These are phyloP conservation scores for Solenopsis fugax DNA, from an alignment of 1,140 invertebrate species.

Conservation along the genomic window DNA sequence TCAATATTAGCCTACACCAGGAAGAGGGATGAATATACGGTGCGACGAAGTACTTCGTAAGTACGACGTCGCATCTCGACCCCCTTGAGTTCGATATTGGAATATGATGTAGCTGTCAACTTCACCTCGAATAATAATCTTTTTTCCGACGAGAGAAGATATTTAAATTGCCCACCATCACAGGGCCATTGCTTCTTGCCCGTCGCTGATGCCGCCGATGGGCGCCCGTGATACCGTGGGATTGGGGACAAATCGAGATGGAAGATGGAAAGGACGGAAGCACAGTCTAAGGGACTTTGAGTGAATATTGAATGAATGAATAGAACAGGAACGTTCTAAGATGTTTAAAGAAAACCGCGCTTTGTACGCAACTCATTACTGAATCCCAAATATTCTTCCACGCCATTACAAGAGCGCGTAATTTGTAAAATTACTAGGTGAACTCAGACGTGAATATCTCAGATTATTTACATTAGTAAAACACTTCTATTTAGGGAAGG, in stretches of 20 bases:
- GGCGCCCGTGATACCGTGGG: slow-evolving; percentile 58
- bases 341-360: slow-evolving; percentile 54
- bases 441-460: slow-evolving; percentile 22
- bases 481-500: slow-evolving; percentile 16
- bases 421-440: slow-evolving; percentile 48
- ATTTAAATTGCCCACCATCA: slow-evolving; percentile 77
- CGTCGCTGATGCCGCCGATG: slow-evolving; percentile 58
- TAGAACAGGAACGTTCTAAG: slow-evolving; percentile 40
- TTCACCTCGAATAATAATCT: slow-evolving; percentile 78
- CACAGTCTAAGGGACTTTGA: slow-evolving; percentile 65
- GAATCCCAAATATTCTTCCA: slow-evolving; percentile 46
- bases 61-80: slow-evolving; percentile 58
- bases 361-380: slow-evolving; percentile 42
- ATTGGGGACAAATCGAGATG: slow-evolving; percentile 69
- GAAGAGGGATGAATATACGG: slow-evolving; percentile 48
- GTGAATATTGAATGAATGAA: slow-evolving; percentile 78
- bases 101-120: slow-evolving; percentile 76
- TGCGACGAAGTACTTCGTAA: slow-evolving; percentile 33
- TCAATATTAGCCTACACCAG: slow-evolving; percentile 68
- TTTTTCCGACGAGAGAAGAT: slow-evolving; percentile 65
- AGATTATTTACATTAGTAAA: slow-evolving; percentile 51
- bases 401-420: slow-evolving; percentile 20
- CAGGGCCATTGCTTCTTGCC: slow-evolving; percentile 68
- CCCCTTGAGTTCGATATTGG: slow-evolving; percentile 71
- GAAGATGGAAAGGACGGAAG: slow-evolving; percentile 49